These are phyloP conservation scores for Vulpes lagopus DNA, from an alignment of 2,113 vertebrate genomes.

Conservation along the genomic window DNA sequence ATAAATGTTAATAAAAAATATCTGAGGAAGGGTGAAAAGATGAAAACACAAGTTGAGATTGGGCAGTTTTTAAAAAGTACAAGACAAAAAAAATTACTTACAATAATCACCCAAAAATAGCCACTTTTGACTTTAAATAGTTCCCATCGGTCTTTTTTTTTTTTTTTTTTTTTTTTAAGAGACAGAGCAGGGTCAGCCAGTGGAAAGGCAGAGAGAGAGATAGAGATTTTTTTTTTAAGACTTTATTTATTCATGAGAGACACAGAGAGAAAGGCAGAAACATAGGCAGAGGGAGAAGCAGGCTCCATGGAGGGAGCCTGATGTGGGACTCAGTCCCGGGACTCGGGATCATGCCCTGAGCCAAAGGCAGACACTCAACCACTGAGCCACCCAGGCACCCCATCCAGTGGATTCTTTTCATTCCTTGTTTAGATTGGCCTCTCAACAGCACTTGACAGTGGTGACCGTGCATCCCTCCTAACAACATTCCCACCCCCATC, in stretches of 20 bases:
- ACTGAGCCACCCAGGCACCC: not conserved
- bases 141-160: not conserved
- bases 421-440: not conserved
- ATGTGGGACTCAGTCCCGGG: no score
- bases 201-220: not conserved
- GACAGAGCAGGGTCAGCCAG: not conserved
- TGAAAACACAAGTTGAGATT: not conserved
- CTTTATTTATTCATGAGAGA: no score
- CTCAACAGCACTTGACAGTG: not conserved
- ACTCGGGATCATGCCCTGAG: no score
- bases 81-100: not conserved
- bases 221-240: not conserved
- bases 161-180: not conserved
- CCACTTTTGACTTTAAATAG: not conserved
- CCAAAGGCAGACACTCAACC: no score
- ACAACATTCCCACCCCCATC: not conserved
- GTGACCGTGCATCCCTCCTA: not conserved
- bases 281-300: no score
- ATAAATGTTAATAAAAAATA: conserved; percentile 5
- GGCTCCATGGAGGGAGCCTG: no score
- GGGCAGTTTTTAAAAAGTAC: not conserved
- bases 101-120: not conserved
- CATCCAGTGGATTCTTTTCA: not conserved
- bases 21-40: not conserved
- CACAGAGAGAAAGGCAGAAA: no score